Conservation (phyloP, 2,888 invertebrate genomes). For the Caenorhabditis angaria region DNA sequence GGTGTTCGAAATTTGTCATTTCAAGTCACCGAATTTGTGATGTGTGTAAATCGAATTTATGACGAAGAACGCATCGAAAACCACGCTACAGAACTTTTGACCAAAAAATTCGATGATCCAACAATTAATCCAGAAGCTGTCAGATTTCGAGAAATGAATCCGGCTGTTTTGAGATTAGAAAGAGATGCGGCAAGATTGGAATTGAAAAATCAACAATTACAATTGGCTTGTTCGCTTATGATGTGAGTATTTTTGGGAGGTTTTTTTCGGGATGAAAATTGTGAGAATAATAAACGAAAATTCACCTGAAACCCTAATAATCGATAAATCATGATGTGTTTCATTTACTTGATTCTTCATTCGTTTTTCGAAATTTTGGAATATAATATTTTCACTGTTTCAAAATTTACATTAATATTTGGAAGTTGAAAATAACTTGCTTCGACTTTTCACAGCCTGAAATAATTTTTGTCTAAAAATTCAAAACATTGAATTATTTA, state of each 20-base stretch:
- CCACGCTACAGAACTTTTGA: not conserved
- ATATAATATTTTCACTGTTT: too few relatives aligned
- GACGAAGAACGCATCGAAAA: constrained; percentile 1
- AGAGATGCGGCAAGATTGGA: not conserved
- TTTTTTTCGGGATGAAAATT: too few relatives aligned
- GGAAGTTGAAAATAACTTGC: too few relatives aligned
- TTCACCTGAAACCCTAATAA: too few relatives aligned
- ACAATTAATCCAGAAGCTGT: not conserved
- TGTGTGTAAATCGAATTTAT: not conserved
- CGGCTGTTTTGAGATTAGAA: not conserved
- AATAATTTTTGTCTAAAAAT: too few relatives aligned
- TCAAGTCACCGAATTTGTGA: constrained; percentile 24
- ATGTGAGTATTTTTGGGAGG: constrained; percentile 21
- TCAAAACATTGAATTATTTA: not conserved
- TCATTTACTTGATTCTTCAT: too few relatives aligned
- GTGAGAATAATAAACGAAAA: too few relatives aligned
- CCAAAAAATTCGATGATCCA: not conserved
- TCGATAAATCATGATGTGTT: too few relatives aligned
- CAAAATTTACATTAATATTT: too few relatives aligned
- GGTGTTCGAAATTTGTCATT: constrained; percentile 31
- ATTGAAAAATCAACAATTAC: constrained; percentile 17
- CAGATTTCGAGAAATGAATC: not conserved
- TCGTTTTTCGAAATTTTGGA: too few relatives aligned
- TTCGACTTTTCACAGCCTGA: too few relatives aligned
- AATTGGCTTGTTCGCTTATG: constrained; percentile 14